phyloP scores from a whole-genome alignment of 37 sponge, comb jelly and placozoan species.

The Hexactinellida sp. region DNA sequence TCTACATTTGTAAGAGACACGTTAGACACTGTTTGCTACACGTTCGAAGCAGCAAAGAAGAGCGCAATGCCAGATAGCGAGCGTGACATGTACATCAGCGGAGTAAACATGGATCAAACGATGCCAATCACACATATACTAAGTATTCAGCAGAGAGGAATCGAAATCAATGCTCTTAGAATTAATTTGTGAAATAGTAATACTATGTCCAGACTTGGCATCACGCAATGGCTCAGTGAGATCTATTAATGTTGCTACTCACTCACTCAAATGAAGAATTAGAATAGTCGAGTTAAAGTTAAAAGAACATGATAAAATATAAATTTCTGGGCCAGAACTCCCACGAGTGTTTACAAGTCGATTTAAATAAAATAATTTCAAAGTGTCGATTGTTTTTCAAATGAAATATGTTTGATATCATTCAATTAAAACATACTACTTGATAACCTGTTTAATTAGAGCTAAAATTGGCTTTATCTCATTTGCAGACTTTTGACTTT shows the following conservation, averaged over 20 bases:
- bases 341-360: background rate
- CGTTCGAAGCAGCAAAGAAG: background rate
- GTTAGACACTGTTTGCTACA: background rate
- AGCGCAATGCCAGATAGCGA: background rate
- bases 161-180: background rate
- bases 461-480: conserved; percentile 2
- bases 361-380: background rate
- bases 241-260: background rate
- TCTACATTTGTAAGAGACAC: background rate
- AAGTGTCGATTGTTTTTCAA: conserved; percentile 11
- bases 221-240: background rate
- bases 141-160: background rate
- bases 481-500: conserved; percentile 5
- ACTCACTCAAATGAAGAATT: background rate
- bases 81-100: background rate
- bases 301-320: background rate
- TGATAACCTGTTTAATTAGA: background rate
- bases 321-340: background rate
- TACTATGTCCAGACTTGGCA: background rate
- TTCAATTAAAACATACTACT: conserved; percentile 11
- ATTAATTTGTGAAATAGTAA: conserved; percentile 8
- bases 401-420: conserved; percentile 16
- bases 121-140: background rate
- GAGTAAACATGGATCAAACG: background rate
- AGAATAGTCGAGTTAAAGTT: background rate